Base-by-base conservation (phyloP, 2,888 invertebrate genomes). In the Idaea biselata region DNA sequence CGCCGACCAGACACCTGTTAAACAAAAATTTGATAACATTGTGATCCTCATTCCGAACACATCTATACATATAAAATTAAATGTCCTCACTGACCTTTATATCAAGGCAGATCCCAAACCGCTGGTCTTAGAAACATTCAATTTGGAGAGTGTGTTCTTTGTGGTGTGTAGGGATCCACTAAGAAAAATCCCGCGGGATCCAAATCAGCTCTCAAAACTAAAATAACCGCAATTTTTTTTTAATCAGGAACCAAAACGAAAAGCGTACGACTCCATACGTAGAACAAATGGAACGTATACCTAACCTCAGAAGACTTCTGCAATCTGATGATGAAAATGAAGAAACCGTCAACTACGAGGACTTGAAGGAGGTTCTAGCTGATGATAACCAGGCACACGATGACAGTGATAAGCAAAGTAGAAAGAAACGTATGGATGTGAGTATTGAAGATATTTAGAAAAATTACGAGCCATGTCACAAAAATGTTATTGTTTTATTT, bases 301-400 rank as follows among this genome's bases (percentile, higher is more conserved):
- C 75, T 0, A 76, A 69, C 3, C 57, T 75, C 1, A 76, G 89
- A 0, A 86, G 79, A 54, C 66, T 89, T 14, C 69, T 88, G 71
- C 87, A 89, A 72, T 59, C 71, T 0, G 75, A 86, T 5, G 74
- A 77, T 16, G 79, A 83, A 18, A 79, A 81, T 59, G 84, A 84
- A 0, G 82, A 85, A 1, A 75, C 65, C 14, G 17, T 83, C 0
- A 79, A 76, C 0, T 86, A 87, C n/a, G 84, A 86, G 55, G 86
- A 87, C 55, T 64, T 86, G 0, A 83, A 84, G 17, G 86, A 87
- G 62, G 80, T 84, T 0, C 57, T 83, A 0, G 73, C 77, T 59
- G 86, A 86, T 70, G 77, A 83, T 18, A 67, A 69, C 11, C 78
- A 81, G 0, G 72, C 65, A 0, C 76, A 78, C 16, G 82, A 86